Evolutionary conservation across 2,113 vertebrate species (phyloP).

Genomic region (Actenoides lindsayi): DNA sequence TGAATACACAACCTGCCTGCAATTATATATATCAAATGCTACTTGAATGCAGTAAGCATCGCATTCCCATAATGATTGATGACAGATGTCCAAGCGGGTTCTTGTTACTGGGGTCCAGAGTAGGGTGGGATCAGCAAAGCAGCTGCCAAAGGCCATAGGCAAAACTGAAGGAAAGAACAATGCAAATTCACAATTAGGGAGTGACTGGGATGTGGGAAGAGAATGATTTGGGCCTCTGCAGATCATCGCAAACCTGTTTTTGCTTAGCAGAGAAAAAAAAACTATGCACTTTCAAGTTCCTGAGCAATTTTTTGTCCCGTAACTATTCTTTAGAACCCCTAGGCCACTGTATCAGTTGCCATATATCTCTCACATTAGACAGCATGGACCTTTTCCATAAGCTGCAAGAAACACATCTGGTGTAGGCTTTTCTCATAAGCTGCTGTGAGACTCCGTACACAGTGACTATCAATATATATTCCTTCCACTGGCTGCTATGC

Average conservation of each 20-base stretch:
- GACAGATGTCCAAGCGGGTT: constrained; percentile 68
- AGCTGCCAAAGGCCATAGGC: constrained; percentile 50
- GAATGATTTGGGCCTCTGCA: constrained; percentile 63
- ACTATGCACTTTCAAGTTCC: constrained; percentile 45
- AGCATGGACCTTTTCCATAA: constrained; percentile 48
- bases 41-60: constrained; percentile 21
- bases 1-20: constrained; percentile 42
- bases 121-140: constrained; percentile 45
- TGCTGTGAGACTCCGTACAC: constrained; percentile 27
- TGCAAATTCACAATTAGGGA: constrained; percentile 60
- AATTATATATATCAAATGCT: constrained; percentile 63
- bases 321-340: constrained; percentile 43
- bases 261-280: constrained; percentile 58
- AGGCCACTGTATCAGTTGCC: constrained; percentile 32
- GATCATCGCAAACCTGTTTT: constrained; percentile 68
- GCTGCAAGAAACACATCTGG: constrained; percentile 48
- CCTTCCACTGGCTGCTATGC: background rate
- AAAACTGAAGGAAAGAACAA: constrained; percentile 54
- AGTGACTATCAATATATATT: background rate
- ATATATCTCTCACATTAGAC: constrained; percentile 5
- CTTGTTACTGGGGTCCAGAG: constrained; percentile 54
- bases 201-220: constrained; percentile 38
- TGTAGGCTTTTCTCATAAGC: constrained; percentile 41
- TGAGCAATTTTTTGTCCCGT: constrained; percentile 29
- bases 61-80: constrained; percentile 51